These are phyloP conservation scores for Silurus aristotelis DNA, from an alignment of 2,797 vertebrate genomes.

Conservation along the genomic window DNA sequence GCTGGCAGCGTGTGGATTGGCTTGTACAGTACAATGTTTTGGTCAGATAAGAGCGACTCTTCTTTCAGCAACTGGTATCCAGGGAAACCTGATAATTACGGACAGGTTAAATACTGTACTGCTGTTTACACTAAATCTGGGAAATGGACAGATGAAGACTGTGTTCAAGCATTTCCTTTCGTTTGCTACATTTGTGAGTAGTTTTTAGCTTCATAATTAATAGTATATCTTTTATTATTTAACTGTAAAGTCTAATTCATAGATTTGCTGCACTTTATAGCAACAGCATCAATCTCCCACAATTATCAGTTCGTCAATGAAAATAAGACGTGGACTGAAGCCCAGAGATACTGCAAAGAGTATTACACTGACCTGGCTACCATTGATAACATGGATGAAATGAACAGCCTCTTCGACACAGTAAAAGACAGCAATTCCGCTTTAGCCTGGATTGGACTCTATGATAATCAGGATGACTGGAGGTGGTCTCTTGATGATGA, in stretches of 20 bases:
- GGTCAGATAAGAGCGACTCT: conserved; percentile 33
- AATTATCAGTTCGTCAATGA: conserved; percentile 47
- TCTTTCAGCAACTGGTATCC: not conserved
- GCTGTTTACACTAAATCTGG: not conserved
- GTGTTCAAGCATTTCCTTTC: not conserved
- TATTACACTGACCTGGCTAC: conserved; percentile 56
- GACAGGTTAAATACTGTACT: not conserved
- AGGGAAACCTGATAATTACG: rapidly evolving
- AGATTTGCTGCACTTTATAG: not conserved
- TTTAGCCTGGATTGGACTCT: conserved; percentile 58
- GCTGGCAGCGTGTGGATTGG: not conserved
- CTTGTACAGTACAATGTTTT: conserved; percentile 41
- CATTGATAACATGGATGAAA: not conserved
- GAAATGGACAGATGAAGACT: conserved; percentile 39
- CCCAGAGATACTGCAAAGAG: conserved; percentile 60
- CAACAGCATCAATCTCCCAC: not conserved
- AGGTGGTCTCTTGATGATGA: conserved; percentile 46
- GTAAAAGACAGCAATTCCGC: not conserved
- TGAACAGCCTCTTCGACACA: not conserved
- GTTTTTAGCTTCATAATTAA: not conserved
- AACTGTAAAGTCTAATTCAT: not conserved
- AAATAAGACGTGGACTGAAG: conserved; percentile 53
- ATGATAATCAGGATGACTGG: conserved; percentile 49
- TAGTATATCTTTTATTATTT: not conserved
- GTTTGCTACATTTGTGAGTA: conserved; percentile 42